These are phyloP conservation scores for Choloepus didactylus DNA, from an alignment of 2,797 vertebrate species.

Conservation along the genomic window DNA sequence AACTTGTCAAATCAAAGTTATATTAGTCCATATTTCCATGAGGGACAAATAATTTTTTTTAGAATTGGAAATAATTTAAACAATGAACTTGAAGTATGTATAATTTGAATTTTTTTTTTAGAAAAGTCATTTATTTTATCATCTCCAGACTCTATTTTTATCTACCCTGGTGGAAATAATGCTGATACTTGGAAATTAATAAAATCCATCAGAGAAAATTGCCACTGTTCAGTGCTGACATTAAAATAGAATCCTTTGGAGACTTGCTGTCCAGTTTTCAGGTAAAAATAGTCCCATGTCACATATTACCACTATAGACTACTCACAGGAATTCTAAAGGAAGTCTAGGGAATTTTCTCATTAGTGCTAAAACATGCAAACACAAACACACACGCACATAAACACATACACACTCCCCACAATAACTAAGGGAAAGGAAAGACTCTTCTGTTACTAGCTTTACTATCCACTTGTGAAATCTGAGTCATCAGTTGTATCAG, in stretches of 20 bases:
- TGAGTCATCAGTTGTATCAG: not conserved
- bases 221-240: not conserved
- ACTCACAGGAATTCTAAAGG: not conserved
- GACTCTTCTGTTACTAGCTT: not conserved
- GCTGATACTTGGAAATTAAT: not conserved
- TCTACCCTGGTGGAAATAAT: not conserved
- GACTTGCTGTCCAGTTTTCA: not conserved
- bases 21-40: not conserved
- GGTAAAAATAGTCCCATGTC: constrained; percentile 5
- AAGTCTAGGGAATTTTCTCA: constrained; percentile 38
- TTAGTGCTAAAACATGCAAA: not conserved
- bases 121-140: not conserved
- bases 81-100: not conserved
- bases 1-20: not conserved
- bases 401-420: not conserved
- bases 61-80: constrained; percentile 32
- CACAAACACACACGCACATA: not conserved
- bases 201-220: constrained; percentile 56
- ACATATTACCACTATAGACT: constrained; percentile 5
- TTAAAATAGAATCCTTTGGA: constrained; percentile 53
- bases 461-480: constrained; percentile 36
- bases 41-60: not conserved
- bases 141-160: constrained; percentile 23
- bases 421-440: not conserved
- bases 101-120: not conserved